Conservation (phyloP, 2,888 invertebrate species). For the Tiphia femorata region DNA sequence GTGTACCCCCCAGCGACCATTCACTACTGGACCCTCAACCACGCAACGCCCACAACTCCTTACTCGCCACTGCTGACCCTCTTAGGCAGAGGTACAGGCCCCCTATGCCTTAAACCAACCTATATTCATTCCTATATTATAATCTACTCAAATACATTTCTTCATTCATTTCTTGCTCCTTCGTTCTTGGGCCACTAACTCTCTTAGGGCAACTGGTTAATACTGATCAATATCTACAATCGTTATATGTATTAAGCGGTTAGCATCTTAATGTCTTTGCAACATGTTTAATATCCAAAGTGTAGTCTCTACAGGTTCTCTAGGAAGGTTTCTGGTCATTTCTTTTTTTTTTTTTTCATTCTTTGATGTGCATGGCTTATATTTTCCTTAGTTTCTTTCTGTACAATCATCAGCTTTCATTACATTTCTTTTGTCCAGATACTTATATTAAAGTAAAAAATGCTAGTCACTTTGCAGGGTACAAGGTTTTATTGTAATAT, state of each 20-base stretch:
- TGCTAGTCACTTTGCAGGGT: too few relatives aligned
- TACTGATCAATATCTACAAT: background rate
- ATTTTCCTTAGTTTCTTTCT: constrained; percentile 7
- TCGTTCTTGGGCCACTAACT: constrained; percentile 59
- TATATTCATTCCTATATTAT: constrained; percentile 26
- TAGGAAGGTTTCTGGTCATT: constrained; percentile 64
- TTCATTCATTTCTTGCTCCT: constrained; percentile 36
- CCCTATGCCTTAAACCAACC: constrained; percentile 43
- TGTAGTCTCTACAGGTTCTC: constrained; percentile 47
- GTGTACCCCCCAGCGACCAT: constrained; percentile 67
- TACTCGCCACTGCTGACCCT: constrained; percentile 72
- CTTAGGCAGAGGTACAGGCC: constrained; percentile 71
- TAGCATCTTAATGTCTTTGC: too few relatives aligned
- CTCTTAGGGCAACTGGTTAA: constrained; percentile 54
- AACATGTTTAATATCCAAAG: too few relatives aligned
- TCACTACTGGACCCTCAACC: constrained; percentile 68
- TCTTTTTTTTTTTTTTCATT: constrained; percentile 27
- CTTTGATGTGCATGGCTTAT: constrained; percentile 34
- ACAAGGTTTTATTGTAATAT: too few relatives aligned
- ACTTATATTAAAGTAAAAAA: too few relatives aligned
- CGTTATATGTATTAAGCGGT: too few relatives aligned
- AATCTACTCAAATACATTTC: constrained; percentile 25
- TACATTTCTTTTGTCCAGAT: too few relatives aligned
- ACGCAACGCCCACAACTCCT: constrained; percentile 73
- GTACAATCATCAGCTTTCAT: constrained; percentile 15